Percentiles rank a stretch among this genome's conserved stretches.
phyloP scores from a whole-genome alignment of 2,888 invertebrate genomes.

The Hydraecia micacea region DNA sequence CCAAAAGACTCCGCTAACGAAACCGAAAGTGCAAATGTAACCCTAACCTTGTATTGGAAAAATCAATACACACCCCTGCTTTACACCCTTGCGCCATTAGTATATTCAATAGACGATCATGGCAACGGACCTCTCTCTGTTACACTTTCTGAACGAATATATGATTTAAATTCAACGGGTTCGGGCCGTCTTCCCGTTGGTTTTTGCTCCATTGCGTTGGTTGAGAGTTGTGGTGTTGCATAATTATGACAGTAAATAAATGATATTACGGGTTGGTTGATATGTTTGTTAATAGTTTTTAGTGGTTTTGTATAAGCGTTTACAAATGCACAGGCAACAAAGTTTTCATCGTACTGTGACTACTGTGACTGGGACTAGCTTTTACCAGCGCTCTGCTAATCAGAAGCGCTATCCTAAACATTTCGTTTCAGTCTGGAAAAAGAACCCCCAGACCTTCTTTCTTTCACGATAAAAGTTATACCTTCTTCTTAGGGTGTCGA shows the following conservation, averaged over 20 bases:
- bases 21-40: conserved; percentile 63
- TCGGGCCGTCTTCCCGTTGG: conserved; percentile 13
- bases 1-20: conserved; percentile 21
- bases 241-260: not conserved
- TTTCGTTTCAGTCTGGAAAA: not conserved
- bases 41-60: conserved; percentile 73
- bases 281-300: not conserved
- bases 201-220: conserved; percentile 3
- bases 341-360: not conserved
- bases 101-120: conserved; percentile 66
- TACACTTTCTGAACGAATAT: conserved; percentile 50
- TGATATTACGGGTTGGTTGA: not conserved
- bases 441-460: not conserved
- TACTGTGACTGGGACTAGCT: too few species aligned
- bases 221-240: not conserved
- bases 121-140: conserved; percentile 46
- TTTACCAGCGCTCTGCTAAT: not conserved
- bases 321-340: not conserved
- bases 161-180: conserved; percentile 42
- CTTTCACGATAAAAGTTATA: not conserved
- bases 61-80: conserved; percentile 73
- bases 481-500: too few species aligned
- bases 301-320: not conserved
- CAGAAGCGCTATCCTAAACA: not conserved
- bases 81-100: conserved; percentile 67